These are phyloP conservation scores for Smittia aterrima DNA, from an alignment of 2,888 invertebrate species.

Conservation along the genomic window DNA sequence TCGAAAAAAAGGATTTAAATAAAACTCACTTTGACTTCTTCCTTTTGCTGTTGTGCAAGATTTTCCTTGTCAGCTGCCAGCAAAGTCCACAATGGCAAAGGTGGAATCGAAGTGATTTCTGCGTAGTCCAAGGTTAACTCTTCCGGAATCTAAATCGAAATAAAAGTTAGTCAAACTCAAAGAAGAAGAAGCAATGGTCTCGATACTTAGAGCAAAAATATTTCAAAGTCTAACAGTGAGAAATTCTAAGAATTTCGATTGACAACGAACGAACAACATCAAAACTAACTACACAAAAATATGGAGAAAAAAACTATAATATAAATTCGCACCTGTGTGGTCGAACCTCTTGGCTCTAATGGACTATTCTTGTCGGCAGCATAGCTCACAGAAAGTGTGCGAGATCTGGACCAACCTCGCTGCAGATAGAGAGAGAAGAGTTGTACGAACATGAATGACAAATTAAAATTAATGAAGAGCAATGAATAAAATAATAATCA, in stretches of 20 bases:
- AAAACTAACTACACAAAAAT: constrained; percentile 1
- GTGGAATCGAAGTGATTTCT: constrained; percentile 96
- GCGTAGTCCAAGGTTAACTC: constrained; percentile 89
- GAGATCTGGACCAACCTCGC: constrained; percentile 82
- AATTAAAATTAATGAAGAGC: not conserved
- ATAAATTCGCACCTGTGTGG: constrained; percentile 66
- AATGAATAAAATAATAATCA: no score
- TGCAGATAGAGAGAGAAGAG: constrained; percentile 49
- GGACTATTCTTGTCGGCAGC: constrained; percentile 76
- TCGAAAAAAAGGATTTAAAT: not conserved
- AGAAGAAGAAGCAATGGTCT: not conserved
- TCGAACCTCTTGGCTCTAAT: constrained; percentile 72
- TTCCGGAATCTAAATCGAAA: constrained; percentile 64
- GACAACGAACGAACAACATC: not conserved
- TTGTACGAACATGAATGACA: not conserved
- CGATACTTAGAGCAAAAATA: no score
- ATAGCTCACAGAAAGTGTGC: constrained; percentile 86
- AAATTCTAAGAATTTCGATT: not conserved
- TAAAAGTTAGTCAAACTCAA: constrained; percentile 38
- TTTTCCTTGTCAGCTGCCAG: constrained; percentile 87
- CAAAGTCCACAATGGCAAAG: constrained; percentile 93
- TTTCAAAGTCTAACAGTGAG: not conserved
- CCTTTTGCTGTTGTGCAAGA: constrained; percentile 55
- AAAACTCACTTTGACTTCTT: constrained; percentile 52
- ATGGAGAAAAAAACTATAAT: constrained; percentile 44